Percentiles rank a stretch among this genome's conserved stretches.
Conservation (phyloP, 2,797 vertebrate genomes). For the Nannoperca obscura region DNA sequence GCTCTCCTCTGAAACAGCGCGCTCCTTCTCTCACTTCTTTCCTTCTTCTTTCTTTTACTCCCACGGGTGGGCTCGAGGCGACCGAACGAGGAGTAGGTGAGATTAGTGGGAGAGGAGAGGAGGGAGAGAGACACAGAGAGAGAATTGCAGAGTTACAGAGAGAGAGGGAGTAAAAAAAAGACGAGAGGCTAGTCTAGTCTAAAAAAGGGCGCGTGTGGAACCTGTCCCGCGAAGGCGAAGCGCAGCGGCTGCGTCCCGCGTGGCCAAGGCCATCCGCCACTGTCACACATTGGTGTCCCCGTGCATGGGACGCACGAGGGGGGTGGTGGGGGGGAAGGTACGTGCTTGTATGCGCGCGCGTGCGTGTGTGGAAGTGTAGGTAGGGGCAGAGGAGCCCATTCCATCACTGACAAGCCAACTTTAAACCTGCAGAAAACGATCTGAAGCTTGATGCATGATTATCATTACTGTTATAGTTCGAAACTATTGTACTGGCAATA, state of each 20-base stretch:
- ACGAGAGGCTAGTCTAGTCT: conserved; percentile 57
- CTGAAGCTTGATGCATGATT: neutral
- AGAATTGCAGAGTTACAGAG: conserved; percentile 32
- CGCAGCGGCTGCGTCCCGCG: conserved; percentile 81
- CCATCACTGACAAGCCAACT: neutral
- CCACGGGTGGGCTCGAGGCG: conserved; percentile 68
- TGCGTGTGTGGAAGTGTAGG: conserved; percentile 2
- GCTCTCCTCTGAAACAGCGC: conserved; percentile 68
- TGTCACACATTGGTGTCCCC: conserved; percentile 74
- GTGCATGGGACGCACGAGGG: conserved; percentile 77
- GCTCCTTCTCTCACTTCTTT: conserved; percentile 45
- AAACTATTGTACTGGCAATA: neutral
- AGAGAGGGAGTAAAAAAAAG: conserved; percentile 29
- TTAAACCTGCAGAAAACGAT: neutral
- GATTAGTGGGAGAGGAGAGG: conserved; percentile 43
- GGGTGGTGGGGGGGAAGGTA: conserved; percentile 35
- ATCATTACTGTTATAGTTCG: neutral
- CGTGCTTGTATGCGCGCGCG: conserved; percentile 27
- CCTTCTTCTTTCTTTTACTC: conserved; percentile 58
- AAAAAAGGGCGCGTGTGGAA: conserved; percentile 67
- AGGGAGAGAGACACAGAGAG: conserved; percentile 24
- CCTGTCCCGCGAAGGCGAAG: conserved; percentile 79
- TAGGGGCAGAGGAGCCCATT: neutral
- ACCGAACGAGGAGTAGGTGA: conserved; percentile 52
- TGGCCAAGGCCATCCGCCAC: conserved; percentile 85